A percentile compares a stretch with the other conserved stretches of the same genome.
These are phyloP conservation scores for Polylopha cassiicola DNA, from an alignment of 2,888 invertebrate genomes.

Conservation along the genomic window DNA sequence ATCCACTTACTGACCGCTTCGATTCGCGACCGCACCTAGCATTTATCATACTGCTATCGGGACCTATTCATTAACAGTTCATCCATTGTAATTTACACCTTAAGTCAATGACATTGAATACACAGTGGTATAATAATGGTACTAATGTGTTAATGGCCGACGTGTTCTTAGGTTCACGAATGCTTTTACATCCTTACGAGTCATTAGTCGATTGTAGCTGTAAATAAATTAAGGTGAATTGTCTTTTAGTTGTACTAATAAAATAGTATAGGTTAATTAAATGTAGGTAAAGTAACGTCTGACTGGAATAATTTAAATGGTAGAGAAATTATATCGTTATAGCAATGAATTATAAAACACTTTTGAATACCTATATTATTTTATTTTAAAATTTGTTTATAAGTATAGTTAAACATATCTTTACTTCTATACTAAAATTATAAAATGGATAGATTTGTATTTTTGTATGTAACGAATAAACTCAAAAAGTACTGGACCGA, in stretches of 20 bases:
- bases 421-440: no score
- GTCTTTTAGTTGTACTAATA: slow-evolving; percentile 38
- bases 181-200: slow-evolving; percentile 33
- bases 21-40: slow-evolving; percentile 55
- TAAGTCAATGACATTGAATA: slow-evolving; percentile 44
- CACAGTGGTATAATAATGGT: slow-evolving; percentile 44
- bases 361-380: no score
- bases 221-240: slow-evolving; percentile 49
- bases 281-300: slow-evolving; percentile 5
- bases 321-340: no score
- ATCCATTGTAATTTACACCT: slow-evolving; percentile 49
- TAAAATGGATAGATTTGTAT: no score
- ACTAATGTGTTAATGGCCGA: slow-evolving; percentile 49
- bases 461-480: no score
- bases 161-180: slow-evolving; percentile 23
- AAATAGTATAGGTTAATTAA: no score
- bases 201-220: slow-evolving; percentile 53
- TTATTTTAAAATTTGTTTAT: no score
- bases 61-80: slow-evolving; percentile 53
- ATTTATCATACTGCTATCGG: slow-evolving; percentile 57
- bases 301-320: no score
- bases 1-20: slow-evolving; percentile 52
- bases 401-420: no score
- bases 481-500: no score
- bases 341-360: no score